Evolutionary conservation across 2,113 vertebrate species (phyloP).

Genomic region (Equus przewalskii): DNA sequence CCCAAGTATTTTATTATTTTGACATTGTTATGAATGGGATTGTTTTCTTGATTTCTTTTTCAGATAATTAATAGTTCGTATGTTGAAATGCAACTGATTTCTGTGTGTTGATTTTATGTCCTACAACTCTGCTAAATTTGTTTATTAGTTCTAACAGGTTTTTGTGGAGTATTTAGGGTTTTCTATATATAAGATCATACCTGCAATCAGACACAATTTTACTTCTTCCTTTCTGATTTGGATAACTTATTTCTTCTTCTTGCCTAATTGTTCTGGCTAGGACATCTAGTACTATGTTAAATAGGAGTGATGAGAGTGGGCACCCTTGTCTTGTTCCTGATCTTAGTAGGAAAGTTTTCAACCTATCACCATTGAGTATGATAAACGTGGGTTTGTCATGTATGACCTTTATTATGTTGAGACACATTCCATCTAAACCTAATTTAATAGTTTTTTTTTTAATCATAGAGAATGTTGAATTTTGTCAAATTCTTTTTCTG

Average conservation of each 20-base stretch:
- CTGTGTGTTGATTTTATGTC: background rate
- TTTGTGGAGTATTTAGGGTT: background rate
- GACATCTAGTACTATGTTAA: background rate
- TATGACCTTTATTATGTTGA: background rate
- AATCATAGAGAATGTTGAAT: background rate
- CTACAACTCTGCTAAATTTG: background rate
- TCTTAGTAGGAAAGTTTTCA: background rate
- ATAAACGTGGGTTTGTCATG: background rate
- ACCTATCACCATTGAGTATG: background rate
- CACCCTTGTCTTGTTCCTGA: background rate
- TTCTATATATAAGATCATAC: background rate
- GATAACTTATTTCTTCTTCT: background rate
- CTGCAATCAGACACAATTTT: background rate
- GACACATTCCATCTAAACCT: background rate
- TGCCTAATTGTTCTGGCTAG: background rate
- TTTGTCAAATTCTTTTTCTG: background rate
- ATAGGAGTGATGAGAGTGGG: background rate
- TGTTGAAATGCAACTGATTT: background rate
- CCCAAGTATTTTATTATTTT: background rate
- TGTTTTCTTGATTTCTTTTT: background rate
- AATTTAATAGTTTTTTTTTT: background rate
- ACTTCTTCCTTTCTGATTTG: background rate
- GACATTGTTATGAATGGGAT: background rate
- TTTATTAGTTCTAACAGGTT: background rate
- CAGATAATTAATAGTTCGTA: background rate